Evolutionary conservation across 2,113 vertebrate species (phyloP).

Genomic region (Zingel zingel): DNA sequence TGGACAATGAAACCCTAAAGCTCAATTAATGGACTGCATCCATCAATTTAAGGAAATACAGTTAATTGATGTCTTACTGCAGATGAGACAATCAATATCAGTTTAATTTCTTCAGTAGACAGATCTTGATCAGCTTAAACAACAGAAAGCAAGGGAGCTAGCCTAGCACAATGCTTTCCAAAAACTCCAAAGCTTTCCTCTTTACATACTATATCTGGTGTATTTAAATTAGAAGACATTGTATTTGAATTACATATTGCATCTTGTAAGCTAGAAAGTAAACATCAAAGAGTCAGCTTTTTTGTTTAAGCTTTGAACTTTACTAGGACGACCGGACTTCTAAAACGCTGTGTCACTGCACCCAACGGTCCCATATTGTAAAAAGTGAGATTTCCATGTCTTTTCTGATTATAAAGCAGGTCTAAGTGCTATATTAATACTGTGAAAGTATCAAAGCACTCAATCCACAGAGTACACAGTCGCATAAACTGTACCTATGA

Average conservation of each 20-base stretch:
- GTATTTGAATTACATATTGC: neutral
- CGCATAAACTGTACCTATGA: too few relatives aligned
- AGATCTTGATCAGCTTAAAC: conserved; percentile 3
- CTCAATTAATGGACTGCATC: neutral
- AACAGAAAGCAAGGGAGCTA: neutral
- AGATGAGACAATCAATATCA: neutral
- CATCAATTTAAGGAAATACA: neutral
- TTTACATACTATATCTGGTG: neutral
- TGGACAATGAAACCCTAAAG: neutral
- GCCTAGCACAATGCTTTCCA: neutral
- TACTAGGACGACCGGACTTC: neutral
- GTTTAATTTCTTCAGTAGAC: neutral
- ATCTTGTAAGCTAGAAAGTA: neutral
- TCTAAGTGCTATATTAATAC: too few relatives aligned
- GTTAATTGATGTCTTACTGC: conserved; percentile 3
- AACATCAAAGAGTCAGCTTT: neutral
- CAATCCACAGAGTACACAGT: too few relatives aligned
- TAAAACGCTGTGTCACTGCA: neutral
- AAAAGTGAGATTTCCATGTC: too few relatives aligned
- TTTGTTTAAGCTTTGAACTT: neutral
- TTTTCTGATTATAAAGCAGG: too few relatives aligned
- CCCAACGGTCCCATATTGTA: neutral
- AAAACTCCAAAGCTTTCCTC: neutral
- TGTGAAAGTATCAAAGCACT: too few relatives aligned
- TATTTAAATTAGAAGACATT: neutral